Evolutionary conservation across 37 sponge, comb jelly and placozoan species (phyloP), one percentile per base, ranked within the genome.

Genomic region (Dysidea cf. avara): DNA sequence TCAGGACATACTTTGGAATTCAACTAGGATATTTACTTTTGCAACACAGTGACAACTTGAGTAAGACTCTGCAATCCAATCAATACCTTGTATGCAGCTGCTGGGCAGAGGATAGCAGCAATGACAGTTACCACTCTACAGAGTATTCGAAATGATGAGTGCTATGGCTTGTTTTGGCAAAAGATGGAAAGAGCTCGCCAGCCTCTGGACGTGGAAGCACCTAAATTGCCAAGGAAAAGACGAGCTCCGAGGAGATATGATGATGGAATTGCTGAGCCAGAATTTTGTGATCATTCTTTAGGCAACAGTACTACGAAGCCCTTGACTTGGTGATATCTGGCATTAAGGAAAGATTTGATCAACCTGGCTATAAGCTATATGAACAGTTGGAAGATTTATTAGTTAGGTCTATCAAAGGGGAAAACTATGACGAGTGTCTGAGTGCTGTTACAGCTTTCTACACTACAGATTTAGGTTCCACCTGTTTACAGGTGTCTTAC

Each of bases 101-200:
- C n/a, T n/a, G 37, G 73, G 17, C 53, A 47, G 54, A 22, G 57
- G 22, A 40, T 70, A 29, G 71, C 71, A 21, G 55, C 53, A 55
- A 70, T 70, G 71, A 70, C 71, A 28, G 56, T 53, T 18, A 36
- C 35, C 14, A 70, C 71, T 6, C 71, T 70, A 20, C 56, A 70
- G 57, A 14, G 16, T 14, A 29, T 70, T 16, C 18, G 71, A 53
- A 14, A 53, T 22, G 71, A 70, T 49, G 73, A 52, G 9, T 4
- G 34, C 7, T 69, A 53, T 12, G 34, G 12, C 35, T 38, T 69
- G 2, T 69, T 69, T 6, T 68, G 69, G 69, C 21, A 68, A 30
- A 68, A 68, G 53, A 24, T 68, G 43, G 69, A 68, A 68, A 9
- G 24, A 12, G 53, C 43, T 9, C 53, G 53, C 21, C 53, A 50